A percentile compares a stretch with the other conserved stretches of the same genome.
phyloP scores from a whole-genome alignment of 2,113 vertebrate species.

The Sander lucioperca region DNA sequence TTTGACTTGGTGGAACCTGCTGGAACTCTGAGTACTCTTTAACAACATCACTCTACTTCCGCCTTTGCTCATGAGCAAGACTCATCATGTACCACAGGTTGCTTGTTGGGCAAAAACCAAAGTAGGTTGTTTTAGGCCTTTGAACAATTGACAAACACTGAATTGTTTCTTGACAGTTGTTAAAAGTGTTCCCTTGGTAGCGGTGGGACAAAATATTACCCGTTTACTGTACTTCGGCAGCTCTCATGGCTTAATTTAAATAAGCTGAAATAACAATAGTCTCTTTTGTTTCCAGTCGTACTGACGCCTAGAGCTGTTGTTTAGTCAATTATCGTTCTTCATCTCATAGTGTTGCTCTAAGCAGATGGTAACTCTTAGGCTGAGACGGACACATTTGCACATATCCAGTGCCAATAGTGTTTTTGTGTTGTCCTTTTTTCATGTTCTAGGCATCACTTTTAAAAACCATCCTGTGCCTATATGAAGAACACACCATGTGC shows the following conservation, averaged over 20 bases:
- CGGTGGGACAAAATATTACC: background rate
- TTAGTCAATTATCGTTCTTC: conserved; percentile 25
- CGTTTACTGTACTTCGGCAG: background rate
- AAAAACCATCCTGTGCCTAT: background rate
- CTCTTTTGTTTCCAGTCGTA: conserved; percentile 37
- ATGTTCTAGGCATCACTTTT: conserved; percentile 24
- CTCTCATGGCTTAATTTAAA: conserved; percentile 4
- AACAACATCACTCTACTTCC: no score
- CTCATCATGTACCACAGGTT: background rate
- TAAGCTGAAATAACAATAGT: conserved; percentile 4
- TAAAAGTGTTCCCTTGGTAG: background rate
- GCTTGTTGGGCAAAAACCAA: background rate
- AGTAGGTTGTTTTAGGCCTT: background rate
- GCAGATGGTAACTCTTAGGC: conserved; percentile 50
- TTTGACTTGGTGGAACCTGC: no score
- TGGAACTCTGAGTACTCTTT: no score
- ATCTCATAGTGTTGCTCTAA: conserved; percentile 30
- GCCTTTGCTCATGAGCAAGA: no score
- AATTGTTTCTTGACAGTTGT: no score
- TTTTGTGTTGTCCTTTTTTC: background rate
- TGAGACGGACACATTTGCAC: conserved; percentile 7
- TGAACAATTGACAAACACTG: no score
- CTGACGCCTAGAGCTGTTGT: background rate
- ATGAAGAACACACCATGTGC: conserved; percentile 3
- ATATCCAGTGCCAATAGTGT: conserved; percentile 23